phyloP scores from a whole-genome alignment of 1,140 invertebrate species.

The Potamilus streckersoni region DNA sequence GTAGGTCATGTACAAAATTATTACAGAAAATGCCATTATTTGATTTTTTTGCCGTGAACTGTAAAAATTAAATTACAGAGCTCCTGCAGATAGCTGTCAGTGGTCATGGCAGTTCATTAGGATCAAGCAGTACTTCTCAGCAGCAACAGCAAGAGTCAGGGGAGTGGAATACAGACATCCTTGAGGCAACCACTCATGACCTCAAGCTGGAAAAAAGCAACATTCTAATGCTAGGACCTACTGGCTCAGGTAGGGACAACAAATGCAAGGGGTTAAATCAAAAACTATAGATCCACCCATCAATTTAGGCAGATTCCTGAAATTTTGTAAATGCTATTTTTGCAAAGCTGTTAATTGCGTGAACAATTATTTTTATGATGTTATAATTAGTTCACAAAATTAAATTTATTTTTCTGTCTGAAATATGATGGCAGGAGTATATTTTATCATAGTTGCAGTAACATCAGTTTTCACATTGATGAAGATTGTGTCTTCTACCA shows the following conservation, averaged over 20 bases:
- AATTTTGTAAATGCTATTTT: not conserved
- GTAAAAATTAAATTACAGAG: no score
- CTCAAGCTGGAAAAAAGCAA: conserved; percentile 76
- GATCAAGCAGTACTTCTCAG: conserved; percentile 44
- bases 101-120: conserved; percentile 73
- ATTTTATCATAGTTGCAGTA: no score
- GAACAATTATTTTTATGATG: no score
- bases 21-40: no score
- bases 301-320: not conserved
- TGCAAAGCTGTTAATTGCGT: not conserved
- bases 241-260: conserved; percentile 83
- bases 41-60: no score
- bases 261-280: not conserved
- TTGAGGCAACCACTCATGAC: not conserved
- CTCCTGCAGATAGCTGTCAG: conserved; percentile 76
- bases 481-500: not conserved
- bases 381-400: no score
- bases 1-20: no score
- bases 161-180: not conserved
- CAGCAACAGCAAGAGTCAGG: conserved; percentile 25
- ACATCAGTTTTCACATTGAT: no score
- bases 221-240: conserved; percentile 95
- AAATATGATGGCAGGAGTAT: no score
- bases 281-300: not conserved
- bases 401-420: no score